Evolutionary conservation across 1,140 invertebrate species (phyloP).

Genomic region (Nasonia giraulti): DNA sequence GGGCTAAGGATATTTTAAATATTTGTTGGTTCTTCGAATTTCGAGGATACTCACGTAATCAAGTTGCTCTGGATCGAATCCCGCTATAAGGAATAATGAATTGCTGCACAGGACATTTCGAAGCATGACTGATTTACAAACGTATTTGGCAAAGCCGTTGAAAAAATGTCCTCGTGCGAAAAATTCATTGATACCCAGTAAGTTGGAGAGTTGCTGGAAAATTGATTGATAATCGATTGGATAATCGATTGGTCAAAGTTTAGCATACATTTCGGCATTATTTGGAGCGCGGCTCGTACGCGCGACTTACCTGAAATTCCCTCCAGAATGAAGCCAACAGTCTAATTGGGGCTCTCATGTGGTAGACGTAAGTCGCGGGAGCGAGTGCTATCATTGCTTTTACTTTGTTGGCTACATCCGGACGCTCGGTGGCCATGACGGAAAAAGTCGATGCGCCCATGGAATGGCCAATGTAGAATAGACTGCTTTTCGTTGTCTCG

Average conservation of each 20-base stretch:
- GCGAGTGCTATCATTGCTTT: constrained; percentile 80
- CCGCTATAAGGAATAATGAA: constrained; percentile 79
- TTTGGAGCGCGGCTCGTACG: too few species aligned
- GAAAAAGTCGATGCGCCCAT: constrained; percentile 79
- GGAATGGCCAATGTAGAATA: constrained; percentile 78
- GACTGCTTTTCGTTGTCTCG: constrained; percentile 46
- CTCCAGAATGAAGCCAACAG: constrained; percentile 77
- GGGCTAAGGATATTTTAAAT: background rate
- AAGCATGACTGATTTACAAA: constrained; percentile 17
- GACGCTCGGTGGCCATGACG: constrained; percentile 76
- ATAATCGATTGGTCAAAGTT: too few species aligned
- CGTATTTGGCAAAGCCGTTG: constrained; percentile 23
- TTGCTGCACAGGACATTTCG: constrained; percentile 77
- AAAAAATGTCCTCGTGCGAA: constrained; percentile 27
- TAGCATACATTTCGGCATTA: background rate
- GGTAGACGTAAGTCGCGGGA: constrained; percentile 82
- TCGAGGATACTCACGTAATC: constrained; percentile 73
- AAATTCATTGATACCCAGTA: constrained; percentile 33
- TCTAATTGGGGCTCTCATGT: constrained; percentile 81
- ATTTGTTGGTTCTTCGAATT: background rate
- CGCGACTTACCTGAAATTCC: constrained; percentile 77
- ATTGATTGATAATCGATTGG: background rate
- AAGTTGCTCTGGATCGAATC: constrained; percentile 81
- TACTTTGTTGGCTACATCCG: constrained; percentile 72
- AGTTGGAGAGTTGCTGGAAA: constrained; percentile 14